Percentiles rank a stretch among this genome's conserved stretches.
These are phyloP conservation scores for Ispidina lecontei DNA, from an alignment of 2,797 vertebrate genomes.

Conservation along the genomic window DNA sequence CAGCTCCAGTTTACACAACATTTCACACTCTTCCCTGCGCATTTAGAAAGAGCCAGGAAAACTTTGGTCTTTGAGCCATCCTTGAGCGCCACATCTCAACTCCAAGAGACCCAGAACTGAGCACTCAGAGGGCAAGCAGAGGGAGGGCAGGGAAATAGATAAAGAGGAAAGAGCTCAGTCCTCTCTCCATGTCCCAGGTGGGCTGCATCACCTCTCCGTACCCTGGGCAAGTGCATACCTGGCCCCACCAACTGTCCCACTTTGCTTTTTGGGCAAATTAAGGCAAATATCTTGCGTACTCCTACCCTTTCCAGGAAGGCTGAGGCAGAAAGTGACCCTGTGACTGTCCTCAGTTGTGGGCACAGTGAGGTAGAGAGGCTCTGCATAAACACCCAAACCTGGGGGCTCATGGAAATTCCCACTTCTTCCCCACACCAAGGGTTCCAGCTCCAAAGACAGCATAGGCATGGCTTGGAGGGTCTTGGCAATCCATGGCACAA, in stretches of 20 bases:
- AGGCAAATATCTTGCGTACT: rapidly evolving
- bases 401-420: not conserved
- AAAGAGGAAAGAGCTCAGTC: not conserved
- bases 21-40: not conserved
- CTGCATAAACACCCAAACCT: rapidly evolving
- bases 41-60: not conserved
- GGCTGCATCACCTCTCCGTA: not conserved
- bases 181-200: not conserved
- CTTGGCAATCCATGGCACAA: not conserved
- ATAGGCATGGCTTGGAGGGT: not conserved
- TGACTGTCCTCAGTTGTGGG: rapidly evolving
- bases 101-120: not conserved
- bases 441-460: not conserved
- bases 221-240: rapidly evolving
- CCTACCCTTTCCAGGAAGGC: not conserved
- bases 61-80: not conserved
- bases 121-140: not conserved
- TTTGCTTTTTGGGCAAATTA: not conserved
- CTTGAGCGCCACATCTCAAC: rapidly evolving
- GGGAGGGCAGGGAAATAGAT: not conserved
- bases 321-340: not conserved
- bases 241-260: not conserved
- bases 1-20: not conserved
- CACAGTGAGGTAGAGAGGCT: rapidly evolving
- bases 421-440: not conserved